These are phyloP conservation scores for Platyrinchus mystaceus DNA, from an alignment of 2,797 vertebrate genomes.

Conservation along the genomic window DNA sequence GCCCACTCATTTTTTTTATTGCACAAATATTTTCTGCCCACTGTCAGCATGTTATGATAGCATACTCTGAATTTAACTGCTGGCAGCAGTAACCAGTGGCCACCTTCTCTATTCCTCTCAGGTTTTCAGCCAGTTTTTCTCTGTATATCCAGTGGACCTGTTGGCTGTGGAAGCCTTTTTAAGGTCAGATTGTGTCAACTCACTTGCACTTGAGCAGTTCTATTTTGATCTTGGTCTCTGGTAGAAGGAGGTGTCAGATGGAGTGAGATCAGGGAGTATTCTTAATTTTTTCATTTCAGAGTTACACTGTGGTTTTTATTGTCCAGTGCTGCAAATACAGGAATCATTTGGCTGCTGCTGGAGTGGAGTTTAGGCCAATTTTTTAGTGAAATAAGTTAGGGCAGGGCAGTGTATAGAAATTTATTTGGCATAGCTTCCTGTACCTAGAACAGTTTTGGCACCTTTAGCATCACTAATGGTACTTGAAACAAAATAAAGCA, in stretches of 20 bases:
- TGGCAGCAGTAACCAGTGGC: background rate
- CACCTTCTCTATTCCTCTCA: background rate
- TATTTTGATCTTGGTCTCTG: background rate
- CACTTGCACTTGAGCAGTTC: background rate
- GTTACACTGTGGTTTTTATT: background rate
- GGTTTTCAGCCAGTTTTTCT: background rate
- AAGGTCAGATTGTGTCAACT: background rate
- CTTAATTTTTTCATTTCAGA: background rate
- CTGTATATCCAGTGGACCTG: background rate
- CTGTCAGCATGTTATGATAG: background rate
- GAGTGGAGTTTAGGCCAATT: background rate
- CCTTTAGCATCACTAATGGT: background rate
- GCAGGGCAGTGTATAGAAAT: background rate
- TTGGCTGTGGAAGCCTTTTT: background rate
- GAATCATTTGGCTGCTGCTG: background rate
- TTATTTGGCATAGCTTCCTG: background rate
- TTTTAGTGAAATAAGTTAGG: background rate
- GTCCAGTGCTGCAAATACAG: background rate
- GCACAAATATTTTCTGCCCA: background rate
- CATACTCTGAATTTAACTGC: background rate
- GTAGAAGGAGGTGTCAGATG: background rate
- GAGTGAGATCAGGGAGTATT: background rate
- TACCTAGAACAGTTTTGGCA: background rate
- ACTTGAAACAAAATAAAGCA: background rate
- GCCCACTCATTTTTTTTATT: background rate